Evolutionary conservation across 2,888 invertebrate genomes (phyloP), one percentile per base, ranked within the genome.

Genomic region (Eulithis prunata): DNA sequence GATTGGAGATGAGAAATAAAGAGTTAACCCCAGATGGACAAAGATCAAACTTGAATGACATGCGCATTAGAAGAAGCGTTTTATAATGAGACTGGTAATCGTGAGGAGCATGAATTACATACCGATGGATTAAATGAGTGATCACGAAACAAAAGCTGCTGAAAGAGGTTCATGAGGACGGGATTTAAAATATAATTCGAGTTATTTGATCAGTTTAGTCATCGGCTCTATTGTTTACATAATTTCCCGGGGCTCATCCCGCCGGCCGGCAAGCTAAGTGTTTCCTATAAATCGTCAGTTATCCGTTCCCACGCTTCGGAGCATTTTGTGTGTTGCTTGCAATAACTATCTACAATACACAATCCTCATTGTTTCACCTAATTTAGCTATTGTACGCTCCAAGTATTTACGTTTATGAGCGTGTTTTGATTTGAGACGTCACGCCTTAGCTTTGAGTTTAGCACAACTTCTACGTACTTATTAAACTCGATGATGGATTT

Each of bases 31-130:
- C 71, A 80, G 78, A 83, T 75, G 78, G 77, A 85, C 89, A 90
- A 87, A 91, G 91, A 90, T 90, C 90, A 92, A 91, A 91, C 88
- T 91, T 91, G 91, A 92, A 90, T 90, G 90, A 90, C 88, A 87
- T 79, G 73, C 66, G 72, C 74, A 71, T 75, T 75, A 76, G 57
- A 68, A 86, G 88, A 84, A 82, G 77, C 77, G 79, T 66, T 78
- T 81, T 81, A 77, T 85, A 84, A 85, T 83, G 76, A 85, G 81
- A 78, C 72, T 73, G 75, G 79, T 80, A 78, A 83, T 88, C 88
- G 86, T 88, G 89, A 87, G 76, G 79, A 79, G 82, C 85, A 80
- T 83, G 83, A 84, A 83, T 84, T 86, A 86, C 65, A 58, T 70
- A 72, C 69, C 49, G 64, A 73, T 60, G 63, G 49, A 65, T 53